Evolutionary conservation across 2,797 vertebrate species (phyloP), one percentile per base, ranked within the genome.

Genomic region (Tokudaia muenninki): DNA sequence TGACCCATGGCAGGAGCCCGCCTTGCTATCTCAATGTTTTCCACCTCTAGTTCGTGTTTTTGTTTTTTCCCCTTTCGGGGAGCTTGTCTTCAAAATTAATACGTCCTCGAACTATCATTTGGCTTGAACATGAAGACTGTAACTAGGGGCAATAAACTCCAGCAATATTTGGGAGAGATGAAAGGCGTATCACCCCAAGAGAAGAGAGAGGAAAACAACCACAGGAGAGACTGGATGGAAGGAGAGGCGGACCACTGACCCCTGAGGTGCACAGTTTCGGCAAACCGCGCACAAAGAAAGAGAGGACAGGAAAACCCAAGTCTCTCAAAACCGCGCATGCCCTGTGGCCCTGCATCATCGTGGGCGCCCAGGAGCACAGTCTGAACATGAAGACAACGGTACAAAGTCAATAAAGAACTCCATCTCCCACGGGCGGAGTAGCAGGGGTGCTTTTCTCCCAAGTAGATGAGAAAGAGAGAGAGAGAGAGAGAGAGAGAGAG

Each of bases 11-110:
- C 29, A 86, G 21, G 57, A 77, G 16, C 7, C 44, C 70, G 14
- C 61, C 88, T 86, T 9, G 61, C 9, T 34, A 88, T 50, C 81
- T 92, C 55, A 77, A 9, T 83, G 50, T 78, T 77, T 87, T 96
- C 59, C 47, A 79, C 6, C n/a, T 94, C 4, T 67, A 67, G n/a
- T n/a, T 44, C 31, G 92, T 72, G 92, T 70, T 14, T 52, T 78
- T 50, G 13, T 2, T 12, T 72, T 83, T 87, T 61, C 74, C 21
- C 37, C 75, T 92, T 92, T 90, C 47, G 34, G 19, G 24, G 77
- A 14, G 81, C 34, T 92, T 37, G 59, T 21, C 29, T 96, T 90
- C 88, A 91, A 67, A 97, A 88, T 57, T 41, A 83, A 90, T 37
- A 34, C 52, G 74, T 78, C 83, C 31, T 44, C 86, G n/a, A 91